Evolutionary conservation across 2,888 invertebrate species (phyloP).

Genomic region (Catocala nupta): DNA sequence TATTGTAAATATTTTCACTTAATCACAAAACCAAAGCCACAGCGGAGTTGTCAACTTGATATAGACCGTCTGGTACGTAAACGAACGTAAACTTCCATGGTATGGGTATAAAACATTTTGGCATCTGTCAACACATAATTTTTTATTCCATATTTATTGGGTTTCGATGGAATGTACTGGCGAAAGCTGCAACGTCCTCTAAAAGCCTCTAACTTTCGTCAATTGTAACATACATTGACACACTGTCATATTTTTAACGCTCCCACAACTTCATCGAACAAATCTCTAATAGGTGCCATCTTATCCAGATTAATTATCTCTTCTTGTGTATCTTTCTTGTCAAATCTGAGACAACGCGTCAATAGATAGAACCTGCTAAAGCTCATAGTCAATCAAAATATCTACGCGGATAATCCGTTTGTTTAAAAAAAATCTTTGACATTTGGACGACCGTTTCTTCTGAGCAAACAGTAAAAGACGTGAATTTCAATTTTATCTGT

Average conservation of each 20-base stretch:
- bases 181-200: slow-evolving; percentile 43
- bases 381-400: slow-evolving; percentile 12
- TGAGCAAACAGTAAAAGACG: too few relatives aligned
- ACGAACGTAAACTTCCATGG: too few relatives aligned
- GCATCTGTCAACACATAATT: slow-evolving; percentile 37
- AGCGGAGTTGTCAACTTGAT: too few relatives aligned
- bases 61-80: too few relatives aligned
- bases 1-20: background rate
- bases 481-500: too few relatives aligned
- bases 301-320: slow-evolving; percentile 8
- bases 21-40: slow-evolving; percentile 15
- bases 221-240: slow-evolving; percentile 27
- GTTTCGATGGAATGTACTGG: slow-evolving; percentile 29
- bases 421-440: too few relatives aligned
- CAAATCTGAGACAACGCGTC: slow-evolving; percentile 12
- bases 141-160: slow-evolving; percentile 43
- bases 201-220: slow-evolving; percentile 46
- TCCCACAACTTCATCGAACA: slow-evolving; percentile 9
- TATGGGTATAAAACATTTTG: slow-evolving; percentile 7
- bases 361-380: slow-evolving; percentile 11
- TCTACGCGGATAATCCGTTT: too few relatives aligned
- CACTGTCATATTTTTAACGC: slow-evolving; percentile 6
- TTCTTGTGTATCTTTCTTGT: background rate
- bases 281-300: slow-evolving; percentile 12
- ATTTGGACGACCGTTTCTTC: too few relatives aligned